These are phyloP conservation scores for Recurvirostra avosetta DNA, from an alignment of 2,113 vertebrate genomes.

Conservation along the genomic window DNA sequence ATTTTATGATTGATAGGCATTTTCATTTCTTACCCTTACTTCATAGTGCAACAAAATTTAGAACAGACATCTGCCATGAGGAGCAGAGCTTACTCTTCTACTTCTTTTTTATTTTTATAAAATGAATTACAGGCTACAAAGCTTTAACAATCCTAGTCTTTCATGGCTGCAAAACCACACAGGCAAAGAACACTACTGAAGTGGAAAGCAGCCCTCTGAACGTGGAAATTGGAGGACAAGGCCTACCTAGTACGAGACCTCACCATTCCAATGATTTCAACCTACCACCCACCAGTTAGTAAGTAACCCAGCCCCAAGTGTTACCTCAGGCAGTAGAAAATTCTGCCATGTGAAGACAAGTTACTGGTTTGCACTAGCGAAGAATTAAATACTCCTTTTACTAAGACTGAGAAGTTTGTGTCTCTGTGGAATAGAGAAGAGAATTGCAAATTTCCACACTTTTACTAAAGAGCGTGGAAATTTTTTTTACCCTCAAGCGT, in stretches of 20 bases:
- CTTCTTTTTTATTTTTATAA: not conserved
- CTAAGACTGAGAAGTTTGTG: not conserved
- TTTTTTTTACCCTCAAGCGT: not conserved
- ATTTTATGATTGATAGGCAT: not conserved
- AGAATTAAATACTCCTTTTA: not conserved
- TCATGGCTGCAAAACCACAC: not conserved
- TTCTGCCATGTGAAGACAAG: not conserved
- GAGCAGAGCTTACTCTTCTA: not conserved
- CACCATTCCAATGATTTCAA: not conserved
- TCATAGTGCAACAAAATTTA: not conserved
- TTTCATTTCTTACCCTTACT: not conserved
- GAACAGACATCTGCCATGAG: not conserved
- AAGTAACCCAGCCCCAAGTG: not conserved
- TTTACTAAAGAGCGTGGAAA: not conserved
- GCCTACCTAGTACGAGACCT: not conserved
- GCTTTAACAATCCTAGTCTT: not conserved
- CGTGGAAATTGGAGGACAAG: rapidly evolving
- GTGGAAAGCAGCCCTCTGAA: not conserved
- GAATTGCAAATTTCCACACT: not conserved
- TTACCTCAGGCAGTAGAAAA: not conserved
- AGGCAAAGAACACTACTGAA: not conserved
- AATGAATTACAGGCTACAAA: not conserved
- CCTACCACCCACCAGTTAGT: not conserved
- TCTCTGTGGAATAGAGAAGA: not conserved
- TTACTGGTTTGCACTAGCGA: not conserved